Base-by-base conservation (phyloP, 2,888 invertebrate species). In the Eristalis pertinax region DNA sequence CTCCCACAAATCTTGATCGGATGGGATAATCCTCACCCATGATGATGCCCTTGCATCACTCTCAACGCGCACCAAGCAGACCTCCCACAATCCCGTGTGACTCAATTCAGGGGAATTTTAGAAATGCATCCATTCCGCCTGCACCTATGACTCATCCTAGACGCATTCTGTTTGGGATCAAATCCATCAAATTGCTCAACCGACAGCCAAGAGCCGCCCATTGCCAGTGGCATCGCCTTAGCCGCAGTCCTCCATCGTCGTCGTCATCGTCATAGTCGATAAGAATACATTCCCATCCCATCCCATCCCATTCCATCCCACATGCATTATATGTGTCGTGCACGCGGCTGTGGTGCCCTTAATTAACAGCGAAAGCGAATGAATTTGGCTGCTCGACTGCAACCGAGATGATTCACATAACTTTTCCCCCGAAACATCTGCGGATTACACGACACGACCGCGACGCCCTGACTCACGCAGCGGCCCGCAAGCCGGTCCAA, bases 171-270 rank as follows among this genome's bases (percentile, higher is more conserved):
- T 35, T 38, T n/a, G 29, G 62, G 41, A 83, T 78, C 73, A 35
- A 58, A 73, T 78, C 63, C 73, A 83, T 83, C 78, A 77, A 73
- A 83, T n/a, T 63, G 50, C 65, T 60, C 22, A 43, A 43, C 43
- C 32, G 32, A 32, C 32, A 32, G 32, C 32, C 32, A 32, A 7
- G 5, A 32, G 5, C 32, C 43, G 43, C 43, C 43, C 43, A 19
- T 8, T 50, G 50, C 50, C 50, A 50, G 50, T 50, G 50, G 8
- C 19, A 19, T n/a, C 50, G 50, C 19, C 50, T 35, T 35, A 1
- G 8, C 35, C 11, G 35, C 35, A 43, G n/a, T n/a, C 13, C 43
- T 4, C 43, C 43, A 43, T n/a, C n/a, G 43, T 43, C 32, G 5
- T 43, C 50, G n/a, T 65, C 41, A 35, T n/a, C 60, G n/a, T 24